Percentiles rank a stretch among this genome's conserved stretches.
phyloP scores from a whole-genome alignment of 2,888 invertebrate species.

The Silvanus unidentatus region DNA sequence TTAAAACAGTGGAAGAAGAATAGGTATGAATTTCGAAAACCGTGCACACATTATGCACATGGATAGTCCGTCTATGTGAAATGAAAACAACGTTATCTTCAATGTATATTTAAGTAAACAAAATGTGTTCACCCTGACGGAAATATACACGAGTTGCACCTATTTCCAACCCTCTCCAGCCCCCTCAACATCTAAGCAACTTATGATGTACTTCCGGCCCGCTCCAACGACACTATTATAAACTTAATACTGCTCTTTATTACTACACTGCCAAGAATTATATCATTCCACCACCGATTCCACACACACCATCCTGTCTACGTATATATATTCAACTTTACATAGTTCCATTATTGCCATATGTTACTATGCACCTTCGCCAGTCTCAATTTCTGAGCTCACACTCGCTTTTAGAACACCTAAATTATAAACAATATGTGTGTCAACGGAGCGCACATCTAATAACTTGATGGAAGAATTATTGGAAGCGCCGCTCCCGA shows the following conservation, averaged over 20 bases:
- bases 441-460: neutral
- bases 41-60: constrained; percentile 24
- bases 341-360: constrained; percentile 9
- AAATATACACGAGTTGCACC: constrained; percentile 9
- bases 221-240: constrained; percentile 11
- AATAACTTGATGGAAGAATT: no score
- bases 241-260: constrained; percentile 16
- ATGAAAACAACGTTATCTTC: constrained; percentile 28
- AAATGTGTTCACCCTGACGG: constrained; percentile 9
- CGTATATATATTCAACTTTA: no score
- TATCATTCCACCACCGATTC: no score
- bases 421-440: neutral
- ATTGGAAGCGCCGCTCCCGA: no score
- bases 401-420: no score
- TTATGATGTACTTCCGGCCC: constrained; percentile 22
- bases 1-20: constrained; percentile 11
- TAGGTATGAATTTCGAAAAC: constrained; percentile 14
- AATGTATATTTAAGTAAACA: constrained; percentile 9
- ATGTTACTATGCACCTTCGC: constrained; percentile 6
- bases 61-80: no score
- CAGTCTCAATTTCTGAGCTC: constrained; percentile 8
- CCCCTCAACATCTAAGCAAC: constrained; percentile 9
- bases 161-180: neutral
- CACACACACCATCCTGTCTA: no score
- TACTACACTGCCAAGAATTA: constrained; percentile 13